These are phyloP conservation scores for Leuciscus waleckii DNA, from an alignment of 2,797 vertebrate genomes.

Conservation along the genomic window DNA sequence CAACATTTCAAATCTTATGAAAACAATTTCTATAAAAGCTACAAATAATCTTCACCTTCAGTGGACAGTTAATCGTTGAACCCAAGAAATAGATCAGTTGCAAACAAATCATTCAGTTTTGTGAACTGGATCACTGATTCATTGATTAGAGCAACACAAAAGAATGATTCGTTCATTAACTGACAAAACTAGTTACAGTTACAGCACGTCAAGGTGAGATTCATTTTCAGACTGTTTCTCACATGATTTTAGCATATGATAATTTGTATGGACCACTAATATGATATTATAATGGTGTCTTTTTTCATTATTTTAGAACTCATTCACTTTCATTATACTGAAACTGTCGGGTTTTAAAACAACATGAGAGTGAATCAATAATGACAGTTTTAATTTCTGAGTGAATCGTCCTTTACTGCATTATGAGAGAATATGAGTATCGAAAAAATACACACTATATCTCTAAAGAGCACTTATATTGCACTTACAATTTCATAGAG, in stretches of 20 bases:
- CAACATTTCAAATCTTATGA: not conserved
- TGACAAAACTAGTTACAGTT: not conserved
- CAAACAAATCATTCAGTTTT: not conserved
- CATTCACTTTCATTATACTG: not conserved
- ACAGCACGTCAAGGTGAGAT: too few species aligned
- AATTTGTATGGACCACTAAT: too few species aligned
- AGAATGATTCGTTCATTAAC: not conserved
- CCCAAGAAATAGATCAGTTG: not conserved
- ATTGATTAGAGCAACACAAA: not conserved
- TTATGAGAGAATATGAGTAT: not conserved
- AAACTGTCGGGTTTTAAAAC: not conserved
- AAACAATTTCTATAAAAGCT: not conserved
- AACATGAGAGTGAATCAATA: not conserved
- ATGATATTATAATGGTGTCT: not conserved
- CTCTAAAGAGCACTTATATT: not conserved
- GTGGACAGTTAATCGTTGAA: not conserved
- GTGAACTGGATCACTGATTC: not conserved
- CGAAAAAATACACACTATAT: not conserved
- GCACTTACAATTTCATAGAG: not conserved
- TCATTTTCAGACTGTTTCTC: not conserved
- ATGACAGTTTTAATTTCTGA: not conserved
- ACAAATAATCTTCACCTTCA: not conserved
- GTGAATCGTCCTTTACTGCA: not conserved
- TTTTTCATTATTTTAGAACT: not conserved
- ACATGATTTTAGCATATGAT: not conserved